A percentile compares a stretch with the other conserved stretches of the same genome.
phyloP scores from a whole-genome alignment of 2,113 vertebrate species.

The Sprattus sprattus region DNA sequence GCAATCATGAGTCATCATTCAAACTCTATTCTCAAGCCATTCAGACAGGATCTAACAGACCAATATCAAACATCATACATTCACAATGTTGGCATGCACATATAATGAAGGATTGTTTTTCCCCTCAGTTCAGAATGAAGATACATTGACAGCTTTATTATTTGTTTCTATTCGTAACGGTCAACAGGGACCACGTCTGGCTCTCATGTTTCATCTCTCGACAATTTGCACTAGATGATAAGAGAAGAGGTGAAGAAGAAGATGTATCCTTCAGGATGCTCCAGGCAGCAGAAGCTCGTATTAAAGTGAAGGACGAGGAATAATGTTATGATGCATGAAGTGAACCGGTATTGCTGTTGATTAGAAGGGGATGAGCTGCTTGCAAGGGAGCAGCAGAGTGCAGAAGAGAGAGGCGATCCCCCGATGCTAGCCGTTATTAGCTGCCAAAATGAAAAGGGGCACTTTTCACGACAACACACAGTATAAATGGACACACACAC shows the following conservation, averaged over 20 bases:
- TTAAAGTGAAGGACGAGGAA: neutral
- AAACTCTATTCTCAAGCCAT: neutral
- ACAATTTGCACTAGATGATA: neutral
- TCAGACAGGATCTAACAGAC: neutral
- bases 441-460: neutral
- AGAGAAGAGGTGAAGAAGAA: neutral
- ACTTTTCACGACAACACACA: neutral
- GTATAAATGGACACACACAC: neutral
- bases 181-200: neutral
- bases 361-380: neutral
- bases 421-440: neutral
- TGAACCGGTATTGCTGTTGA: neutral
- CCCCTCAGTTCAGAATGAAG: neutral
- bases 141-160: neutral
- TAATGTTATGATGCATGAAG: neutral
- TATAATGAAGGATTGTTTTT: neutral
- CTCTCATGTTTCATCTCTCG: neutral
- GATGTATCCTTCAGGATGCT: neutral
- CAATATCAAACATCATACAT: neutral
- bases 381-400: neutral
- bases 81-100: neutral
- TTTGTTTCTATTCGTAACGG: neutral
- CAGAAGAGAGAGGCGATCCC: neutral
- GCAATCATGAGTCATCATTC: neutral
- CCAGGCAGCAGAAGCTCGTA: neutral